Base-by-base conservation (phyloP, 1,140 invertebrate species). In the Pemphigus obesinymphae region DNA sequence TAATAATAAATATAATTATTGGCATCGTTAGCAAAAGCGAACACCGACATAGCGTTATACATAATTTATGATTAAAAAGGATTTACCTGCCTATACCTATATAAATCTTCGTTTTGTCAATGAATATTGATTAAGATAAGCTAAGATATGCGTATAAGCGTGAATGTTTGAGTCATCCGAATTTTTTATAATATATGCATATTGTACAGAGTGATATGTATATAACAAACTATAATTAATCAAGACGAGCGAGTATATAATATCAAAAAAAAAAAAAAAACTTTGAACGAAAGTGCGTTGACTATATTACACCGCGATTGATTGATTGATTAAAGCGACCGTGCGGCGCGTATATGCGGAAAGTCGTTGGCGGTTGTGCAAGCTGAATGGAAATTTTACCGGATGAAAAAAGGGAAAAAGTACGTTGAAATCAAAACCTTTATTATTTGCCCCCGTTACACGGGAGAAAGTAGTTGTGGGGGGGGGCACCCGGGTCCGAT, bases 371-470 rank as follows among this genome's bases (percentile, higher is more conserved):
- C 34, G 48, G 26, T n/a, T n/a, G 31, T 13, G 29, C 15, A 50
- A 31, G 37, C 17, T 17, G 50, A 76, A 55, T 55, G n/a, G 53
- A 80, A 80, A 80, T 43, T 80, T 80, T 80, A 63, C 55, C 37
- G 55, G 55, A 43, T 29, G 55, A 50, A 61, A 80, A 78, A 80
- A 63, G 55, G 76, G 76, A 11, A 80, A 80, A 80, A 80, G 55
- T 80, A 55, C 76, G 76, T 80, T 80, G 76, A 80, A 78, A 78
- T 50, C 53, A 58, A 78, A 80, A 80, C 76, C 76, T 80, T 80
- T 80, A 80, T 80, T 61, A 43, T 80, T 80, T 80, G 76, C 76
- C 76, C 76, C 63, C 55, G 76, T 80, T 80, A 80, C n/a, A n/a
- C n/a, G n/a, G 26, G 17, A 80, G 76, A 80, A 80, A 80, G 76